Conservation (phyloP, 2,888 invertebrate genomes). For the Lagria hirta region DNA sequence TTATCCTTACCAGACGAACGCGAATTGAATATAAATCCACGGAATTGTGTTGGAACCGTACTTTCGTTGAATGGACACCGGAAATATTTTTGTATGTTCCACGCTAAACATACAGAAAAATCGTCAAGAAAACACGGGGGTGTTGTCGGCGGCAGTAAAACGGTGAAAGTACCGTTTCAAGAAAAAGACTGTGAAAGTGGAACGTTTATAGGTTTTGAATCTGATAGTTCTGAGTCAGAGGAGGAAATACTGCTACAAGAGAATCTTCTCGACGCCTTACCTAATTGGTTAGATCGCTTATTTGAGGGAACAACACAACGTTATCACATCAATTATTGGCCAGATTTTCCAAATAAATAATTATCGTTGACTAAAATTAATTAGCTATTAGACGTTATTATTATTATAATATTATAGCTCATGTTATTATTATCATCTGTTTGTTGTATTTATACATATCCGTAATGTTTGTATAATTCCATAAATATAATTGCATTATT, state of each 20-base stretch:
- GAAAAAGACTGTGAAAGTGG: constrained; percentile 75
- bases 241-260: constrained; percentile 58
- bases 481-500: constrained; percentile 12
- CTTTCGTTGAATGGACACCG: constrained; percentile 94
- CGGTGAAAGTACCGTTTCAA: constrained; percentile 6
- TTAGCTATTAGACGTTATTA: constrained; percentile 12
- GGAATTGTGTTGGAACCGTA: constrained; percentile 96
- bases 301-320: constrained; percentile 96
- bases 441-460: constrained; percentile 25
- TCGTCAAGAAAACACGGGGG: constrained; percentile 43
- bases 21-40: constrained; percentile 87
- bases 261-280: constrained; percentile 81
- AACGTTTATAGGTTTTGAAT: constrained; percentile 83
- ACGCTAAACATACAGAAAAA: constrained; percentile 90
- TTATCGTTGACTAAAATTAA: constrained; percentile 10
- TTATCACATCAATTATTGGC: constrained; percentile 97
- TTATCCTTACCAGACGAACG: constrained; percentile 81
- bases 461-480: constrained; percentile 24
- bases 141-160: constrained; percentile 5
- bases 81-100: constrained; percentile 98
- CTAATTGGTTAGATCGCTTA: constrained; percentile 94
- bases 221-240: constrained; percentile 64
- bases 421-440: constrained; percentile 19
- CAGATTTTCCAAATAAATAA: constrained; percentile 85
- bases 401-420: too few species aligned